phyloP scores from a whole-genome alignment of 2,888 invertebrate genomes.

The Theretra japonica region DNA sequence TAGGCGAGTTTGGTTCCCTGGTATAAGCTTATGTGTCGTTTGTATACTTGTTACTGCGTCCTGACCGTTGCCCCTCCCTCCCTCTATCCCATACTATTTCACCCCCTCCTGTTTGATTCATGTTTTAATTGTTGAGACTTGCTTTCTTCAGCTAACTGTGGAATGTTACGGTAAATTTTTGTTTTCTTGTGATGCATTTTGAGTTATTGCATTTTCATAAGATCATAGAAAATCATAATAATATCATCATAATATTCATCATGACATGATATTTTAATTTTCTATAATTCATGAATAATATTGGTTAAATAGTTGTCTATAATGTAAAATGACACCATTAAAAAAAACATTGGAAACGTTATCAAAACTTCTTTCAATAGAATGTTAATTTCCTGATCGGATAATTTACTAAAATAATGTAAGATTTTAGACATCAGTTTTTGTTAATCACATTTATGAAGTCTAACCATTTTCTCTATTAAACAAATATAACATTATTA shows the following conservation, averaged over 20 bases:
- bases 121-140: neutral
- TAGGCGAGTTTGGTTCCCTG: neutral
- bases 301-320: no score
- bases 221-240: neutral
- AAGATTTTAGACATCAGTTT: no score
- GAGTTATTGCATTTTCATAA: neutral
- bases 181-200: neutral
- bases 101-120: neutral
- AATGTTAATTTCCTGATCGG: no score
- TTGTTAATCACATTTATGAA: no score
- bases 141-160: neutral
- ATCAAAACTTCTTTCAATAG: no score
- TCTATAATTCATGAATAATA: no score
- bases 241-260: neutral
- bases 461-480: no score
- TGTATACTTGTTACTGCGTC: neutral
- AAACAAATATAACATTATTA: no score
- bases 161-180: neutral
- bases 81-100: neutral
- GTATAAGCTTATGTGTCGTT: neutral
- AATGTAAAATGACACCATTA: no score
- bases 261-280: no score
- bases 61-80: neutral
- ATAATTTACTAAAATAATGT: no score
- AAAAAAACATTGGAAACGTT: no score